Evolutionary conservation across 2,888 invertebrate species (phyloP).

Genomic region (Ypsolopha scabrella): DNA sequence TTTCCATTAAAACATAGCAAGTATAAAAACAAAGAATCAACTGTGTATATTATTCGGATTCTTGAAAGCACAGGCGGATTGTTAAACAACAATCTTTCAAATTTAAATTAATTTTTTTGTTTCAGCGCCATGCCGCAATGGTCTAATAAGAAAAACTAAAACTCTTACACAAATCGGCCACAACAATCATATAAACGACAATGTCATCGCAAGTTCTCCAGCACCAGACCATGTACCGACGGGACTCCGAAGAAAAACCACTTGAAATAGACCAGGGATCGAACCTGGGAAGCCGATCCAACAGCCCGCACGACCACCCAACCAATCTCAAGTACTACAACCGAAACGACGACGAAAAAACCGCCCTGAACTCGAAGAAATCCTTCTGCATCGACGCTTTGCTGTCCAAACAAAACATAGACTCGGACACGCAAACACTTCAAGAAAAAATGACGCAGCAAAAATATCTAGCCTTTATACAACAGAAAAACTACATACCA

Average conservation of each 20-base stretch:
- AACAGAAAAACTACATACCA: slow-evolving; percentile 53
- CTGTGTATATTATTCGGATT: too few relatives aligned
- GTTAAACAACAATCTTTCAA: too few relatives aligned
- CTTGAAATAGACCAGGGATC: slow-evolving; percentile 51
- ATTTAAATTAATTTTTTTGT: too few relatives aligned
- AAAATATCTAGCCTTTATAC: slow-evolving; percentile 46
- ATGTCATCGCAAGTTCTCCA: slow-evolving; percentile 35
- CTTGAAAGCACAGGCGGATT: too few relatives aligned
- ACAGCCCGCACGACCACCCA: slow-evolving; percentile 26
- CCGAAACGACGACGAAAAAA: slow-evolving; percentile 39
- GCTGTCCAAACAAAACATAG: slow-evolving; percentile 70
- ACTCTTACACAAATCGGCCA: too few relatives aligned
- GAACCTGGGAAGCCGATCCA: slow-evolving; percentile 40
- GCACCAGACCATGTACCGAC: slow-evolving; percentile 32
- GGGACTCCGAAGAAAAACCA: slow-evolving; percentile 37
- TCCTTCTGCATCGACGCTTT: slow-evolving; percentile 94
- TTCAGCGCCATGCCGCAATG: too few relatives aligned
- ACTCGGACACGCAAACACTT: slow-evolving; percentile 31
- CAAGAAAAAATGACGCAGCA: slow-evolving; percentile 48
- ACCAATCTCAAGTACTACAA: slow-evolving; percentile 51
- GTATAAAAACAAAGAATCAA: too few relatives aligned
- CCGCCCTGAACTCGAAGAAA: slow-evolving; percentile 66
- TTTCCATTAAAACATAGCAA: too few relatives aligned
- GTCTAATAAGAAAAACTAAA: too few relatives aligned
- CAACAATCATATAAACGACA: neutral